These are phyloP conservation scores for Pleuronectes platessa DNA, from an alignment of 2,113 vertebrate species.

Conservation along the genomic window DNA sequence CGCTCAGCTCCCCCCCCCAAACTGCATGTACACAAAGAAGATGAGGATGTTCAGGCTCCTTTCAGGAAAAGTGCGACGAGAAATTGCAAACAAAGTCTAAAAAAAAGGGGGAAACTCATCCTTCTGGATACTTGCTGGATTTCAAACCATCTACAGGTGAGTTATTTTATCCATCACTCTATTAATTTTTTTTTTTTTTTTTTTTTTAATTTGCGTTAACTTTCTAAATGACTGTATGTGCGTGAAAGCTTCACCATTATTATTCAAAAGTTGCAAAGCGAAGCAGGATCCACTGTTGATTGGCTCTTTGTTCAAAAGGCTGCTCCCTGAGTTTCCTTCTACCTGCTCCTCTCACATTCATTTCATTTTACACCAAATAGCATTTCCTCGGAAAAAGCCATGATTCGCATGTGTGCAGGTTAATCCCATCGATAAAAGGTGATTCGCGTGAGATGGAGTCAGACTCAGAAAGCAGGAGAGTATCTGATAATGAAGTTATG, in stretches of 20 bases:
- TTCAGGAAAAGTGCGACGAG: neutral
- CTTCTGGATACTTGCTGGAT: slow-evolving; percentile 6
- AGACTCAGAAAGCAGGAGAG: neutral
- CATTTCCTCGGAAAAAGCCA: no score
- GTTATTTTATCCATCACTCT: neutral
- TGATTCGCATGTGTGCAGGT: no score
- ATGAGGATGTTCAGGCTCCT: neutral
- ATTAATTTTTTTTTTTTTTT: neutral
- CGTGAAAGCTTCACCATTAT: no score
- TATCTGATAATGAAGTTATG: neutral
- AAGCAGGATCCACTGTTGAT: no score
- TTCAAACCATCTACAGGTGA: slow-evolving; percentile 39
- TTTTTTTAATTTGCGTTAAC: no score
- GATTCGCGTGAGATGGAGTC: neutral
- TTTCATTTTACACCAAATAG: no score
- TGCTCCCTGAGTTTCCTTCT: no score
- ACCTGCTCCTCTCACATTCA: no score
- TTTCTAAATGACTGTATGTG: no score
- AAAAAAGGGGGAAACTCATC: neutral
- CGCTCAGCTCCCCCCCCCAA: neutral
- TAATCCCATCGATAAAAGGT: neutral
- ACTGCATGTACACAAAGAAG: neutral
- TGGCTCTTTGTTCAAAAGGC: neutral
- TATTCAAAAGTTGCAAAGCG: no score
- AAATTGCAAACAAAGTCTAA: slow-evolving; percentile 16